These are phyloP conservation scores for Ochropleura plecta DNA, from an alignment of 2,888 invertebrate genomes.

Conservation along the genomic window DNA sequence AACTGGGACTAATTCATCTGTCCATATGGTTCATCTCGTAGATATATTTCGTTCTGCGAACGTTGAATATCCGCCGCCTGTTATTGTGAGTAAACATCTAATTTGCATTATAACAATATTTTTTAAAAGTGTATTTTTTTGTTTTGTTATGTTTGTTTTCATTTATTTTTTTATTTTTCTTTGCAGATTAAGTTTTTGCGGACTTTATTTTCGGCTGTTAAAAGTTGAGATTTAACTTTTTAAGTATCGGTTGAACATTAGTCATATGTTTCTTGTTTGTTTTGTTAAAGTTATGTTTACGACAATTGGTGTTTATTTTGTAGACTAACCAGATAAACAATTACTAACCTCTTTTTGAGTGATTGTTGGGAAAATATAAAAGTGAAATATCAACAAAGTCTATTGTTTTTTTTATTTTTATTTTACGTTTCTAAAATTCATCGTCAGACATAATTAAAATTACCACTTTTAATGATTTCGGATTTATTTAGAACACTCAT, in stretches of 20 bases:
- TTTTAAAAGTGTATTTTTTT: slow-evolving; percentile 58
- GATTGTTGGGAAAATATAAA: slow-evolving; percentile 4
- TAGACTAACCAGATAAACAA: slow-evolving; percentile 21
- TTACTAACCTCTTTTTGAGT: slow-evolving; percentile 14
- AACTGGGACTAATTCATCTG: slow-evolving; percentile 87
- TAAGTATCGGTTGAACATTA: slow-evolving; percentile 16
- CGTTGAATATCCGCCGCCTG: slow-evolving; percentile 93
- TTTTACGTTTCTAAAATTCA: neutral
- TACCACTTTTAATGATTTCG: neutral
- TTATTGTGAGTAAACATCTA: slow-evolving; percentile 93
- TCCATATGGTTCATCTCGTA: slow-evolving; percentile 96
- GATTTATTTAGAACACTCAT: neutral
- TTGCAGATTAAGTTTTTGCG: slow-evolving; percentile 59
- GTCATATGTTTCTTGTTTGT: slow-evolving; percentile 58
- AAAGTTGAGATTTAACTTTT: slow-evolving; percentile 27
- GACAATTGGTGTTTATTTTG: slow-evolving; percentile 16
- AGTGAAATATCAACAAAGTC: neutral
- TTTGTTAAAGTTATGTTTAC: slow-evolving; percentile 61
- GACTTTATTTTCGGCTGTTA: slow-evolving; percentile 34
- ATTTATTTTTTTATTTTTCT: slow-evolving; percentile 63
- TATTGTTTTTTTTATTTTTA: slow-evolving; percentile 1
- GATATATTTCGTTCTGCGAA: slow-evolving; percentile 95
- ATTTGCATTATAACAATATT: slow-evolving; percentile 65
- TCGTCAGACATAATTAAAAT: neutral
- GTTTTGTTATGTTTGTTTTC: slow-evolving; percentile 53